These are phyloP conservation scores for Coendou prehensilis DNA, from an alignment of 2,797 vertebrate species.

Conservation along the genomic window DNA sequence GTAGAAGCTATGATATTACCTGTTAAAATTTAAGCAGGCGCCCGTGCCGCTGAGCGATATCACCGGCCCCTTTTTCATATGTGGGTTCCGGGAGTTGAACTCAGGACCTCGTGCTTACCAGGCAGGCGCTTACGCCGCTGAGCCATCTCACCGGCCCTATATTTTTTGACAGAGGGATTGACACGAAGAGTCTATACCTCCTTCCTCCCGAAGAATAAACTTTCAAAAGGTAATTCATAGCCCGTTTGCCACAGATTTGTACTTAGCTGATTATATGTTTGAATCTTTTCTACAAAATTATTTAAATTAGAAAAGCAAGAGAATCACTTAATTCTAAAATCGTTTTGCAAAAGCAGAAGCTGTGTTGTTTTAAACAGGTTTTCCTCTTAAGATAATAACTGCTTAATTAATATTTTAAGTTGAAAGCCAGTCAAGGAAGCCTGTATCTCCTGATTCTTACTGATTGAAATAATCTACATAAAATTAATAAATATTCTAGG, in stretches of 20 bases:
- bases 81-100: too few relatives aligned
- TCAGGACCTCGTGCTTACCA: too few relatives aligned
- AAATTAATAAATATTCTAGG: constrained; percentile 56
- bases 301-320: constrained; percentile 34
- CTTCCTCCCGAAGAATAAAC: background rate
- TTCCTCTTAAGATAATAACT: constrained; percentile 50
- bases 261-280: constrained; percentile 6
- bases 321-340: constrained; percentile 33
- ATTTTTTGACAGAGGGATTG: background rate
- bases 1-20: background rate
- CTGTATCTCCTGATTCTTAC: constrained; percentile 21
- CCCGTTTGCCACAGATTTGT: background rate
- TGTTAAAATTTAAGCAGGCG: background rate
- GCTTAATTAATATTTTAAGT: constrained; percentile 67
- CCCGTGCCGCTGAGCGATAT: too few relatives aligned
- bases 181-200: background rate
- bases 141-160: background rate
- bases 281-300: background rate
- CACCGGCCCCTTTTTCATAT: too few relatives aligned
- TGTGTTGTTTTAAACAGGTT: background rate
- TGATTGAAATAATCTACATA: constrained; percentile 62
- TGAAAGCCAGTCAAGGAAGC: constrained; percentile 52
- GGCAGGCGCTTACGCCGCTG: too few relatives aligned
- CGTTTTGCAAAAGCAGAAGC: constrained; percentile 31
- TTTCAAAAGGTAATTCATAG: constrained; percentile 53